These are phyloP conservation scores for Dryobotodes eremita DNA, from an alignment of 2,888 invertebrate genomes.

Conservation along the genomic window DNA sequence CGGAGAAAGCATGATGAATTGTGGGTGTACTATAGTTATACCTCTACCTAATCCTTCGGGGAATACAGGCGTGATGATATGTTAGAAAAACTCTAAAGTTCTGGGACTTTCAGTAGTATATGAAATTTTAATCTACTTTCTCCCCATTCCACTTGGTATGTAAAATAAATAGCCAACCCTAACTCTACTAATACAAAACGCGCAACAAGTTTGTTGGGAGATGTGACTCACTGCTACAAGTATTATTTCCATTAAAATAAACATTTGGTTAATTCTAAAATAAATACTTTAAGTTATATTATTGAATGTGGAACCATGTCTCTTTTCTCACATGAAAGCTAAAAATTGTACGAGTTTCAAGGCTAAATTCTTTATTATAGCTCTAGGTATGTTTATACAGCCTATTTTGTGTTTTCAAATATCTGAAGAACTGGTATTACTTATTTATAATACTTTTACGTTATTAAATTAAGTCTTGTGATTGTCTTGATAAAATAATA, in stretches of 20 bases:
- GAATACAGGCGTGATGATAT: too few relatives aligned
- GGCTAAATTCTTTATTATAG: background rate
- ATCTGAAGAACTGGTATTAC: background rate
- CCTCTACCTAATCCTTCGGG: too few relatives aligned
- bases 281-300: background rate
- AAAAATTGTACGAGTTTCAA: background rate
- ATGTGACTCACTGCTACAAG: background rate
- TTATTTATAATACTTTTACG: background rate
- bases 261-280: background rate
- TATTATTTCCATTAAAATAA: background rate
- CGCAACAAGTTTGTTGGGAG: background rate
- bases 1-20: too few relatives aligned
- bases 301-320: background rate
- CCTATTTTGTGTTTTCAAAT: background rate
- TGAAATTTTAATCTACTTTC: background rate
- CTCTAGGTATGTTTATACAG: background rate
- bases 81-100: too few relatives aligned
- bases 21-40: too few relatives aligned
- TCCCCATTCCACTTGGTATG: background rate
- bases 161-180: background rate
- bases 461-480: background rate
- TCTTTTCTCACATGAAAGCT: background rate
- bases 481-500: too few relatives aligned
- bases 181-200: background rate
- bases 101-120: background rate